Conservation (phyloP, 2,888 invertebrate species). For the Catocala sponsa region DNA sequence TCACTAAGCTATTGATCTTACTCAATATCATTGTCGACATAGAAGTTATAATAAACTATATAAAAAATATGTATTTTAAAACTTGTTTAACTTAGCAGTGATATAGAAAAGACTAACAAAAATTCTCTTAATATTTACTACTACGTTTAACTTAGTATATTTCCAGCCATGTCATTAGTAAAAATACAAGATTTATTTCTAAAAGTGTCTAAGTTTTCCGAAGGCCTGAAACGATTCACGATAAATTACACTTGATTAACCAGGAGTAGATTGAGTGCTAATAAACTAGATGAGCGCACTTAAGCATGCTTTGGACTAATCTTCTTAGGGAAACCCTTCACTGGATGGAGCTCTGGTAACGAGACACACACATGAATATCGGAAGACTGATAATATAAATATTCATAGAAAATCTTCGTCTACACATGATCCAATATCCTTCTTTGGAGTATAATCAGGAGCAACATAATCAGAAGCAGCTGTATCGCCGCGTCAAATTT, state of each 20-base stretch:
- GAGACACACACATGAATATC: background rate
- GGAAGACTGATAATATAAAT: conserved; percentile 6
- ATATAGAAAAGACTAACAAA: too few species aligned
- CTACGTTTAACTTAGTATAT: too few species aligned
- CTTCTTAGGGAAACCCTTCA: background rate
- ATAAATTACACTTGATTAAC: conserved; percentile 4
- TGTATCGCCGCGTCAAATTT: conserved; percentile 31
- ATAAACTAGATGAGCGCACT: conserved; percentile 2
- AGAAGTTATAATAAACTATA: too few species aligned
- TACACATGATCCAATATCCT: conserved; percentile 13
- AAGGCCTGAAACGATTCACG: background rate
- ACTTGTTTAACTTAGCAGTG: too few species aligned
- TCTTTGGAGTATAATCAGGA: conserved; percentile 23
- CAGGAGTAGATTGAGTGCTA: background rate
- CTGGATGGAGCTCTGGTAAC: background rate
- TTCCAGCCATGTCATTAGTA: background rate
- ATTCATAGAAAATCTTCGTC: background rate
- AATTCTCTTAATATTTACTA: too few species aligned
- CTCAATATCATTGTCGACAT: too few species aligned
- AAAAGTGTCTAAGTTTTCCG: background rate
- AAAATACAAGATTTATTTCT: background rate
- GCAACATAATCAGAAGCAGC: conserved; percentile 34
- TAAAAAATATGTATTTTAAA: too few species aligned
- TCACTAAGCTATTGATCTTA: too few species aligned
- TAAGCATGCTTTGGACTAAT: background rate